Percentiles rank a stretch among this genome's conserved stretches.
Evolutionary conservation across 2,113 vertebrate genomes (phyloP).

Genomic region (Bos javanicus): DNA sequence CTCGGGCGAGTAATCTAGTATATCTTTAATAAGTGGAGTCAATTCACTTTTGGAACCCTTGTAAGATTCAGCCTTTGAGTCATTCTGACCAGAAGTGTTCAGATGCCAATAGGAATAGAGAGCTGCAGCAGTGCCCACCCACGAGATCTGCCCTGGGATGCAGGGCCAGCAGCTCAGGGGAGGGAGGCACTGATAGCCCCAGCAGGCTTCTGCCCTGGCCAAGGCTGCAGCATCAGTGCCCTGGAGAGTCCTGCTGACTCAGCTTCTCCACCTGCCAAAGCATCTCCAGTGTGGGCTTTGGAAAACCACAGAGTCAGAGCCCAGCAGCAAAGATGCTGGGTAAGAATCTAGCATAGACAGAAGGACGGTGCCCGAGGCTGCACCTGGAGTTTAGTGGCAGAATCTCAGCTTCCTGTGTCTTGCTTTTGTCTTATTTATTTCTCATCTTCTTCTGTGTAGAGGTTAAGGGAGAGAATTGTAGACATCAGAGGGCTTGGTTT

Average conservation of each 20-base stretch:
- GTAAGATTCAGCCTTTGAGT: constrained; percentile 64
- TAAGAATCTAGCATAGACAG: not conserved
- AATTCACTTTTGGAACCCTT: constrained; percentile 61
- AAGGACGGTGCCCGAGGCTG: accelerated
- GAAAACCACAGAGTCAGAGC: not conserved
- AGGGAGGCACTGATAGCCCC: not conserved
- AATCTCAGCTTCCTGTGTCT: not conserved
- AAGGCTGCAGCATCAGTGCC: not conserved
- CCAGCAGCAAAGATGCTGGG: not conserved
- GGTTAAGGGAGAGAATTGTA: not conserved
- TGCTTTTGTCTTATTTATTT: not conserved
- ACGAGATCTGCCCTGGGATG: constrained; percentile 1
- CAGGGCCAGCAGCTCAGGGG: not conserved
- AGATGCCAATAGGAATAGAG: constrained; percentile 40
- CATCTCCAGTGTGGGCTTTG: not conserved
- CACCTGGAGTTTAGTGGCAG: no score
- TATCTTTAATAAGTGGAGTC: constrained; percentile 69
- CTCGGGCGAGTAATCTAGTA: constrained; percentile 47
- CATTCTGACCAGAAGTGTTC: constrained; percentile 61
- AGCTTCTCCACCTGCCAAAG: not conserved
- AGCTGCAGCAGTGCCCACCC: not conserved
- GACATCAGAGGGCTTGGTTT: not conserved
- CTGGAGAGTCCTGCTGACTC: not conserved
- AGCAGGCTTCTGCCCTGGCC: not conserved
- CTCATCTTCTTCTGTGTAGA: not conserved